These are phyloP conservation scores for Lasioglossum marginatum DNA, from an alignment of 2,888 invertebrate genomes.

Conservation along the genomic window DNA sequence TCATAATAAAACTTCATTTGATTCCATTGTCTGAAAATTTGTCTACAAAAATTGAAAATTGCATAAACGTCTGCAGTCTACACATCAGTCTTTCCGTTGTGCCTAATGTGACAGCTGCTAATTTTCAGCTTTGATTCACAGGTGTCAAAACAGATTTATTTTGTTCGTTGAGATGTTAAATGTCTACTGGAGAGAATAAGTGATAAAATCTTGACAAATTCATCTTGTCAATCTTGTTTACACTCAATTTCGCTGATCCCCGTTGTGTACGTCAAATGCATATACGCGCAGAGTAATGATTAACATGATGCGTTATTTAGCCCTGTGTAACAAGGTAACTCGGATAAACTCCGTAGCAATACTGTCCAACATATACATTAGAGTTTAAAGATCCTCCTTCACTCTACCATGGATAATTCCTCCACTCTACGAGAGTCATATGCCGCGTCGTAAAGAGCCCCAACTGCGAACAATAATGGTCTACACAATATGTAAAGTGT, in stretches of 20 bases:
- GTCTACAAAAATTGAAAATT: too few relatives aligned
- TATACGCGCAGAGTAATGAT: background rate
- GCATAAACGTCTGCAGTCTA: too few relatives aligned
- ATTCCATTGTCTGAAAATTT: too few relatives aligned
- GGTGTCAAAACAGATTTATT: background rate
- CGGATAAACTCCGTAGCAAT: conserved; percentile 4
- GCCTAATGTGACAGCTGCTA: too few relatives aligned
- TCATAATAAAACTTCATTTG: too few relatives aligned
- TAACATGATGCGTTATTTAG: background rate
- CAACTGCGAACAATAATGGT: conserved; percentile 11
- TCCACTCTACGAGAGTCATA: conserved; percentile 8
- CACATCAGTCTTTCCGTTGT: too few relatives aligned
- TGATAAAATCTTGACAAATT: background rate
- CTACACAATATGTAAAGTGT: conserved; percentile 16
- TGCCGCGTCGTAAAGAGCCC: conserved; percentile 20
- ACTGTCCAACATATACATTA: conserved; percentile 2
- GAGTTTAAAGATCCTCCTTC: conserved; percentile 19
- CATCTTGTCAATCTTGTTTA: background rate
- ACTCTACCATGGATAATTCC: conserved; percentile 17
- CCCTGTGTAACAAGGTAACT: conserved; percentile 9
- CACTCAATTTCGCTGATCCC: background rate
- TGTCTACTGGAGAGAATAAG: background rate
- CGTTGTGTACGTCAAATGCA: background rate
- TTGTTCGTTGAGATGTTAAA: background rate
- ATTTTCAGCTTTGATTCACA: too few relatives aligned